Evolutionary conservation across 1,140 invertebrate species (phyloP), one percentile per base, ranked within the genome.

Genomic region (Listronotus bonariensis): DNA sequence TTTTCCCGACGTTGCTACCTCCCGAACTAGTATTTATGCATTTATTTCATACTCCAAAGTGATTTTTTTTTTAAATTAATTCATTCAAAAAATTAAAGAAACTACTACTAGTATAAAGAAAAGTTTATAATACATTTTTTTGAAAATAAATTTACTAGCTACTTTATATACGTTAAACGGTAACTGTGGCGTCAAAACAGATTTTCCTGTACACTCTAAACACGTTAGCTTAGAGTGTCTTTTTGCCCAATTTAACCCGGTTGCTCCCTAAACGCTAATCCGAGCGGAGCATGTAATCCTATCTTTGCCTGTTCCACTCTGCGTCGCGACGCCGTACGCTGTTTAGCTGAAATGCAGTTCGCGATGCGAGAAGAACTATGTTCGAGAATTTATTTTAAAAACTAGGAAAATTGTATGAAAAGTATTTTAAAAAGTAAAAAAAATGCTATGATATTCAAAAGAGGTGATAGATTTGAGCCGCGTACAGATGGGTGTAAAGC

Each of bases 181-280:
- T 10, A 36, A 34, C 31, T 10, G 32, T 34, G 31, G 11, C 31
- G 51, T 53, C 51, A 53, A 51, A 53, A 34, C 14, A 32, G 36
- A 53, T 53, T 38, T 36, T 38, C 32, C 20, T 15, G 40, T 42
- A 55, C 53, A 55, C 53, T 55, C 41, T 55, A 55, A 55, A 55
- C 53, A 55, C 53, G 53, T 55, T 42, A 55, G 53, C 40, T 42
- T 15, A 14, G 51, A 34, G 51, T 53, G 51, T 38, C 51, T 53
- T 53, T 53, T 53, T 53, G 51, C 51, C 36, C 53, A 55, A 55
- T 55, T 55, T 55, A 41, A n/a, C 38, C 53, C 53, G 14, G 36
- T 41, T 18, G 36, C 53, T 42, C 40, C 38, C 40, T 20, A 18
- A 55, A 55, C 53, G 53, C 40, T 55, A 55, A 55, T 55, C 53